Percentiles rank a stretch among this genome's conserved stretches.
Evolutionary conservation across 2,888 invertebrate species (phyloP).

Genomic region (Macaria liturata): DNA sequence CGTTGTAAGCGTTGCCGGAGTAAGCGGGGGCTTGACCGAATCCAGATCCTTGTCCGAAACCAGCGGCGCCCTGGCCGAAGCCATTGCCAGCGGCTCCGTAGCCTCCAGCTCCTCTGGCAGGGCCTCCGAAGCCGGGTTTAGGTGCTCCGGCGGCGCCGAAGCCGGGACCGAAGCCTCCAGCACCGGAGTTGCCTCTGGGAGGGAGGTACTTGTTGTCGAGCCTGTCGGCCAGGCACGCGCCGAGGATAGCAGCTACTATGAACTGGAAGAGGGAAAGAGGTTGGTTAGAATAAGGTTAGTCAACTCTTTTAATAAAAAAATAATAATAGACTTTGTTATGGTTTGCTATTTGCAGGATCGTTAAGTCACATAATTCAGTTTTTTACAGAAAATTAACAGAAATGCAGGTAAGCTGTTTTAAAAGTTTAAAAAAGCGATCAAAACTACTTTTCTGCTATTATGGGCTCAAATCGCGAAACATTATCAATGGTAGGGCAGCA

Average conservation of each 20-base stretch:
- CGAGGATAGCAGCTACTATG: slow-evolving; percentile 70
- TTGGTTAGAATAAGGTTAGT: neutral
- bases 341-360: too few relatives aligned
- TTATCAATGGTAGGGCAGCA: too few relatives aligned
- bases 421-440: too few relatives aligned
- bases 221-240: slow-evolving; percentile 73
- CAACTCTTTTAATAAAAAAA: too few relatives aligned
- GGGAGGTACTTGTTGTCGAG: slow-evolving; percentile 79
- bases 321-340: neutral
- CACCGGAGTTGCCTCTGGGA: slow-evolving; percentile 70
- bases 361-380: too few relatives aligned
- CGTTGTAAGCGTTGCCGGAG: slow-evolving; percentile 49
- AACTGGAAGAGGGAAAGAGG: slow-evolving; percentile 50
- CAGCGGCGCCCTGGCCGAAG: slow-evolving; percentile 25
- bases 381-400: too few relatives aligned
- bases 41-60: slow-evolving; percentile 26
- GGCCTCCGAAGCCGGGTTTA: slow-evolving; percentile 38
- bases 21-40: slow-evolving; percentile 29
- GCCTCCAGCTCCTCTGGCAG: slow-evolving; percentile 35
- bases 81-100: slow-evolving; percentile 26
- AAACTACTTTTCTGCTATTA: too few relatives aligned
- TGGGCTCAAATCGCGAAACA: too few relatives aligned
- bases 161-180: slow-evolving; percentile 61
- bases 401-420: too few relatives aligned
- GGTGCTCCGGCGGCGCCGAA: slow-evolving; percentile 39